Conservation (phyloP, 1,140 invertebrate species). For the Glomeris maerens region DNA sequence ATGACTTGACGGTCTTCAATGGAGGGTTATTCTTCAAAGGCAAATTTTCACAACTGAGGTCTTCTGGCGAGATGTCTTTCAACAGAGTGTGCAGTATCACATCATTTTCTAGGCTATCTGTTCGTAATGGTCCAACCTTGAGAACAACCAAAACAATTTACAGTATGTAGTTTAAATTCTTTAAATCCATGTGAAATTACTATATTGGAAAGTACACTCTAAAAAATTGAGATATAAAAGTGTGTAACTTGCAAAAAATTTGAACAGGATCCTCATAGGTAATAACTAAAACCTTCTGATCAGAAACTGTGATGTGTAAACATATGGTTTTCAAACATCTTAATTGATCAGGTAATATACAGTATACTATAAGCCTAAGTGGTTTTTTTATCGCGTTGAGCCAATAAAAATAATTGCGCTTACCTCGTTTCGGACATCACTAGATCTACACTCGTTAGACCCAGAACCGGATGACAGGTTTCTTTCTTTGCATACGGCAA, state of each 20-base stretch:
- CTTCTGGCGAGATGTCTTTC: neutral
- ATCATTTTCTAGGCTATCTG: constrained; percentile 20
- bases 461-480: neutral
- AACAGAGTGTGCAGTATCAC: constrained; percentile 22
- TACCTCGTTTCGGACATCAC: neutral
- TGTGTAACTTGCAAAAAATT: too few species aligned
- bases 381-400: neutral
- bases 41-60: constrained; percentile 19
- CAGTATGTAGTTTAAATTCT: too few species aligned
- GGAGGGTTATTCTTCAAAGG: constrained; percentile 9
- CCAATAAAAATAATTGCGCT: neutral
- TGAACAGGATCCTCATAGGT: too few species aligned
- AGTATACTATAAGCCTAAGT: too few species aligned
- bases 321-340: constrained; percentile 46
- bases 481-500: constrained; percentile 14
- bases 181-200: too few species aligned
- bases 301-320: too few species aligned
- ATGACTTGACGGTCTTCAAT: constrained; percentile 17
- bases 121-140: neutral
- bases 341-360: too few species aligned
- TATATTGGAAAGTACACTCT: too few species aligned
- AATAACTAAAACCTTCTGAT: too few species aligned
- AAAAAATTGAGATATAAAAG: too few species aligned
- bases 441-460: neutral
- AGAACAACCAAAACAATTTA: neutral